Evolutionary conservation across 2,888 invertebrate species (phyloP).

Genomic region (Parnassius mnemosyne): DNA sequence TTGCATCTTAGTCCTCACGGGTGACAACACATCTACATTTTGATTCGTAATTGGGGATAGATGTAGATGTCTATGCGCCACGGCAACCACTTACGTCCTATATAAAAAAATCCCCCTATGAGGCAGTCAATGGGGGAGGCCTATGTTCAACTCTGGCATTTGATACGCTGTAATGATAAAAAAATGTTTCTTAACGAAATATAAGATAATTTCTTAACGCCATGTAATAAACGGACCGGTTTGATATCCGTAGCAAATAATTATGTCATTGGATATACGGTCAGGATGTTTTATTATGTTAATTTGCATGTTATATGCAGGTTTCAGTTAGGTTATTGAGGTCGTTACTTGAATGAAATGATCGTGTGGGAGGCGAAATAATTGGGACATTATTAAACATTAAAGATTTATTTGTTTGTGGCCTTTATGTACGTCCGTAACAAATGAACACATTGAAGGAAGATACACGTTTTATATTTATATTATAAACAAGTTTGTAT

Average conservation of each 20-base stretch:
- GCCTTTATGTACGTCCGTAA: neutral
- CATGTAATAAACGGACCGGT: slow-evolving; percentile 6
- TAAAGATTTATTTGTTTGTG: slow-evolving; percentile 55
- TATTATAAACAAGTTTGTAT: too few species aligned
- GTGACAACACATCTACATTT: too few species aligned
- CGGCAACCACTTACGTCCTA: too few species aligned
- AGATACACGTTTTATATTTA: neutral
- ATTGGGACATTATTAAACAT: slow-evolving; percentile 40
- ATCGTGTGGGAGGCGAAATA: slow-evolving; percentile 52
- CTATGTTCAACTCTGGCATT: too few species aligned
- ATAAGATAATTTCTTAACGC: neutral
- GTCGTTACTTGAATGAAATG: slow-evolving; percentile 44
- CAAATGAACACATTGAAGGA: neutral
- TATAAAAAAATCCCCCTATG: too few species aligned
- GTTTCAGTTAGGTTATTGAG: slow-evolving; percentile 22
- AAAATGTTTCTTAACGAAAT: slow-evolving; percentile 2
- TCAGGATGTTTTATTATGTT: slow-evolving; percentile 30
- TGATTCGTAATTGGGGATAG: too few species aligned
- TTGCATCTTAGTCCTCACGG: too few species aligned
- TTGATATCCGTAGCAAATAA: slow-evolving; percentile 17
- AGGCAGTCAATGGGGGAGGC: too few species aligned
- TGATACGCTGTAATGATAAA: neutral
- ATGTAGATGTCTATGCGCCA: too few species aligned
- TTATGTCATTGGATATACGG: slow-evolving; percentile 24
- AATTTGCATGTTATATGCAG: slow-evolving; percentile 40